A percentile compares a stretch with the other conserved stretches of the same genome.
These are phyloP conservation scores for Spodoptera picta DNA, from an alignment of 2,888 invertebrate genomes.

Conservation along the genomic window DNA sequence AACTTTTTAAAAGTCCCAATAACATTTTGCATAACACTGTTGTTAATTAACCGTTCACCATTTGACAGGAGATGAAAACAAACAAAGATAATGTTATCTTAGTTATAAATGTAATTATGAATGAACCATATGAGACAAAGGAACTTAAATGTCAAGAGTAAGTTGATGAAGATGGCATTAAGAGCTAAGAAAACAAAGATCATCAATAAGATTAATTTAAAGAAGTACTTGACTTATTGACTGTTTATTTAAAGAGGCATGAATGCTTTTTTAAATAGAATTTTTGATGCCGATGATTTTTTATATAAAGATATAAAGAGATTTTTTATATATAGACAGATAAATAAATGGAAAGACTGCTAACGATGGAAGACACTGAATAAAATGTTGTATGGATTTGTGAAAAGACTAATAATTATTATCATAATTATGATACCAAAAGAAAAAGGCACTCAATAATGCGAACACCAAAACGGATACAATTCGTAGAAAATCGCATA, in stretches of 20 bases:
- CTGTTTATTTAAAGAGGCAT: slow-evolving; percentile 2
- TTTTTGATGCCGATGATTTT: no score
- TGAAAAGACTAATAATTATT: background rate
- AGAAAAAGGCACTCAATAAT: slow-evolving; percentile 5
- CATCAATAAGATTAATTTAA: background rate
- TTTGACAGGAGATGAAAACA: slow-evolving; percentile 34
- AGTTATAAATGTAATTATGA: slow-evolving; percentile 9
- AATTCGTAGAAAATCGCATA: slow-evolving; percentile 33
- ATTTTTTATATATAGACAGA: background rate
- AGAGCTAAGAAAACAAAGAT: slow-evolving; percentile 18
- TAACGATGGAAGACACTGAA: no score
- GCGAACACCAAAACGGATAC: slow-evolving; percentile 16
- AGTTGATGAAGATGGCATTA: slow-evolving; percentile 16
- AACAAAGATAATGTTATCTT: slow-evolving; percentile 17
- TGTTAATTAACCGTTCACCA: slow-evolving; percentile 39
- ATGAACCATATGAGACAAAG: slow-evolving; percentile 25
- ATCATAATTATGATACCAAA: background rate
- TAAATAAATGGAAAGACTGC: background rate
- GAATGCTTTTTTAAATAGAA: no score
- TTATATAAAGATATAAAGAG: no score
- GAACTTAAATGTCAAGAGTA: slow-evolving; percentile 39
- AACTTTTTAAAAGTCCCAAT: slow-evolving; percentile 29
- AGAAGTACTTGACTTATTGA: background rate
- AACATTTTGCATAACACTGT: slow-evolving; percentile 41
- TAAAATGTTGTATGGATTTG: background rate